phyloP scores from a whole-genome alignment of 92 coral and sea anemone genomes.

The Epizoanthus illoricatus region DNA sequence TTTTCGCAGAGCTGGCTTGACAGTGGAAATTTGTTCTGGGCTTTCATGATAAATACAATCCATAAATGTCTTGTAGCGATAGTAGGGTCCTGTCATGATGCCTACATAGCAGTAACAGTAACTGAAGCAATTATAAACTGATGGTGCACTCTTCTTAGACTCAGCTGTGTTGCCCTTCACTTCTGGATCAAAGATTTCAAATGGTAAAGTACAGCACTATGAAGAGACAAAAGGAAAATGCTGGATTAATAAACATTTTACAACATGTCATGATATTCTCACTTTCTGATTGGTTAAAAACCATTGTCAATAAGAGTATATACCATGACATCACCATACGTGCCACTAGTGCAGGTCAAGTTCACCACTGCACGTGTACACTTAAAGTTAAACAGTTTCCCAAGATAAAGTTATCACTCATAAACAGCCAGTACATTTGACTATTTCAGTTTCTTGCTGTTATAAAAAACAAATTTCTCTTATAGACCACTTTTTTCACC shows the following conservation, averaged over 20 bases:
- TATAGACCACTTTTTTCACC: too few relatives aligned
- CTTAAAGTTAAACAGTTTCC: too few relatives aligned
- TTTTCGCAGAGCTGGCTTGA: constrained; percentile 69
- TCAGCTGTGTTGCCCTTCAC: constrained; percentile 49
- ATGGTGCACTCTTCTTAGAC: constrained; percentile 46
- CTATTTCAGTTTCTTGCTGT: too few relatives aligned
- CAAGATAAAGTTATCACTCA: too few relatives aligned
- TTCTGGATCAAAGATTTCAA: constrained; percentile 84
- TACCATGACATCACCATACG: too few relatives aligned
- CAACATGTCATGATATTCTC: too few relatives aligned
- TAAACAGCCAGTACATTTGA: too few relatives aligned
- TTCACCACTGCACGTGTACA: too few relatives aligned
- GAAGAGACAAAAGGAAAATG: neutral
- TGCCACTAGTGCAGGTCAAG: too few relatives aligned
- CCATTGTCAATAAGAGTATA: too few relatives aligned
- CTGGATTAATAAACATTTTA: neutral
- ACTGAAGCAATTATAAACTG: constrained; percentile 78
- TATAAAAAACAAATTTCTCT: too few relatives aligned
- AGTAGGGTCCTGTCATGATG: constrained; percentile 92
- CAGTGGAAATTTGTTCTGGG: constrained; percentile 73
- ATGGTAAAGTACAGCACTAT: constrained; percentile 90
- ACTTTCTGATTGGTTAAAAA: too few relatives aligned
- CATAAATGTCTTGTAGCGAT: constrained; percentile 85
- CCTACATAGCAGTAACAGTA: constrained; percentile 91
- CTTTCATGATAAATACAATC: constrained; percentile 82